Evolutionary conservation across 2,888 invertebrate species (phyloP), one percentile per base, ranked within the genome.

Genomic region (Pedicia rivosa): DNA sequence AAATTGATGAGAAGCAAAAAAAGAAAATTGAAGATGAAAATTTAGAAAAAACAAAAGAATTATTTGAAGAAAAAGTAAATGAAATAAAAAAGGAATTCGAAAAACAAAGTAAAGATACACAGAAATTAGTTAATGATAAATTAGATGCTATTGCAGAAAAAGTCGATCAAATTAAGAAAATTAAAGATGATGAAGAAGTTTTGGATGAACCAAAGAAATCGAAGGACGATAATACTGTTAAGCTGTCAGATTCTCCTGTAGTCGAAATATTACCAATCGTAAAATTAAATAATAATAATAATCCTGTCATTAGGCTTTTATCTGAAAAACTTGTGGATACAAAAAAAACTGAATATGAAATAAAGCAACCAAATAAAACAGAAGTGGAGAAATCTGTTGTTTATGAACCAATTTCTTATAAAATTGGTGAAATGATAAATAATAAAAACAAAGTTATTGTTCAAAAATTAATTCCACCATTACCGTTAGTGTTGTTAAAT

Each of bases 31-130:
- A 65, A 39, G 51, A 51, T 27, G 54, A 51, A 12, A 50, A 55
- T 40, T 53, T 56, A 4, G 53, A 56, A 42, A 52, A 53, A 36
- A 51, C 56, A 10, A 57, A 59, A 48, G 51, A 55, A 36, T 44
- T 53, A 4, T 40, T 57, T n/a, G 55, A 55, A 29, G 51, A 54
- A 27, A 56, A 55, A 10, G 55, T 59, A 3, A 50, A 66, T 54
- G 54, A 70, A 62, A 49, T 66, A 44, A 49, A 57, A 42, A 49
- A 64, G 52, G 48, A 62, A 52, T 31, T 66, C 54, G 44, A 54
- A 0, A 59, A 62, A 40, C 55, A 60, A 40, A 57, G 53, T 43
- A 50, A 55, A 29, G 53, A 54, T 37, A 52, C 55, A 3, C 52
- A 54, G 44, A 45, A 55, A 22, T 41, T 57, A 15, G 54, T 56